Evolutionary conservation across 2,797 vertebrate genomes (phyloP), one percentile per base, ranked within the genome.

Genomic region (Botia kubotai): DNA sequence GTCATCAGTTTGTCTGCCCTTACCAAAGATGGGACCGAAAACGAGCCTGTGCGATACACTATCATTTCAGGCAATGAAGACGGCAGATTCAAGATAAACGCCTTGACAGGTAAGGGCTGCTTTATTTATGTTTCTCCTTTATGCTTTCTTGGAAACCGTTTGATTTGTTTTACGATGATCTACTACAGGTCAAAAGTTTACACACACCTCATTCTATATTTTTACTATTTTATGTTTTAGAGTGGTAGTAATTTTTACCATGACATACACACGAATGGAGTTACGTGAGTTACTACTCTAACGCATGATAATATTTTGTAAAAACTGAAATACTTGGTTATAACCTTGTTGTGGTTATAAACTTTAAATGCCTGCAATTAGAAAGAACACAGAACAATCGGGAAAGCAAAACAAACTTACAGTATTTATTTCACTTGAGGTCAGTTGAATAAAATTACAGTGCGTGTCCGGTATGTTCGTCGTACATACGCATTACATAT

Each of bases 21-120:
- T 77, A 94, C 94, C 0, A 91, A 92, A 62, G 95, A 95, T 0
- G 93, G 91, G 0, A 83, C 93, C 0, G 93, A 94, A 36, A 92
- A 91, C 0, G 92, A 92, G 0, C 89, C 92, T 26, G 88, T 97
- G 48, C 70, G 88, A 79, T 99, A 97, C 87, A 92, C 89, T 77
- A 92, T 99, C 53, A 85, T 95, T 70, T 94, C 96, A 0, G 97
- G 98, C 36, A 98, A 99, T 0, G 93, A 97, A 84, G 95, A 94
- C 0, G 83, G 92, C 8, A 92, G 92, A 33, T 99, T 99, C 87
- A 93, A 87, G 76, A 92, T 99, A 72, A 93, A 96, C 84, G 81
- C 92, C 2, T 87, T 83, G 63, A 96, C 96, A 92, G 97, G 97
- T 99, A 77, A 90, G 90, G 39, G 39, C 0, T 33, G 11, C 52